A percentile compares a stretch with the other conserved stretches of the same genome.
phyloP scores from a whole-genome alignment of 23 tunicate species.

The Halocynthia aurantium region DNA sequence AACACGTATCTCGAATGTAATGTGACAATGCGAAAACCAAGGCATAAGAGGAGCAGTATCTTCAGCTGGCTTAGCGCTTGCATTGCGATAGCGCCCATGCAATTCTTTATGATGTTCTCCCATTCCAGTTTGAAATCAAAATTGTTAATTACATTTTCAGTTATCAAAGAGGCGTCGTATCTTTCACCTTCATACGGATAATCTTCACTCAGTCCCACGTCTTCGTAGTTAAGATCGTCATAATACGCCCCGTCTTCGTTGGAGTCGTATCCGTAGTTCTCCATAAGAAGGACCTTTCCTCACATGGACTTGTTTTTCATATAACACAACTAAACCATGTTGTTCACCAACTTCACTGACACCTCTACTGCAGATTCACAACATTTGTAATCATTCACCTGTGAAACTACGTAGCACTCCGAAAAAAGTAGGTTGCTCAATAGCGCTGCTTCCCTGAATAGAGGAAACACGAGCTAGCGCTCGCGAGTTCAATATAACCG shows the following conservation, averaged over 20 bases:
- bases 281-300: too few species aligned
- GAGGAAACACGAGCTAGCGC: too few species aligned
- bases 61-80: neutral
- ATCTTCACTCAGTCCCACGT: neutral
- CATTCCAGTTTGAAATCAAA: neutral
- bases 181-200: conserved; percentile 1
- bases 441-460: too few species aligned
- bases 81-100: conserved; percentile 13
- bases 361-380: too few species aligned
- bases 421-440: too few species aligned
- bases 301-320: too few species aligned
- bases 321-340: too few species aligned
- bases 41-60: conserved; percentile 6
- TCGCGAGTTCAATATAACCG: too few species aligned
- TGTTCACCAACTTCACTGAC: too few species aligned
- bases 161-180: neutral
- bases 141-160: conserved; percentile 8
- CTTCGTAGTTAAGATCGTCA: neutral
- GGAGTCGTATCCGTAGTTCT: too few species aligned
- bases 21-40: neutral
- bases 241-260: neutral
- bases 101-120: conserved; percentile 5
- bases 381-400: too few species aligned
- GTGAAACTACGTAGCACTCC: too few species aligned
- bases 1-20: neutral